Base-by-base conservation (phyloP, 53 echinoderm and acorn worm species). In the Actinopyga echinites region DNA sequence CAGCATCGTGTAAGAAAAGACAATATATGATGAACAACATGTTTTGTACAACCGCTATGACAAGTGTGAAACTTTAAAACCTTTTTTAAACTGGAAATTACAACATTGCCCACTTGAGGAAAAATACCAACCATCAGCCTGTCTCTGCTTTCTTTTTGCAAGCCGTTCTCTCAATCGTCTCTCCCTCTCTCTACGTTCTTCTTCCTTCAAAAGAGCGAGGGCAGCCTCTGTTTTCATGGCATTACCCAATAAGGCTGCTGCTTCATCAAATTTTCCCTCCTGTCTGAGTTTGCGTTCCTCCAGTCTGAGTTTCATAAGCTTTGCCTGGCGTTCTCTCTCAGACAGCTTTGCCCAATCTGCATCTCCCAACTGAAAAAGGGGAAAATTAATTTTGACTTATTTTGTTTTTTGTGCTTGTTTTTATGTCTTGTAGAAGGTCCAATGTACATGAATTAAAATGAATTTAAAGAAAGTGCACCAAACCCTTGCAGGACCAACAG, bases 191-290 rank as follows among this genome's bases (percentile, higher is more conserved):
- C 82, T 74, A 25, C 75, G 71, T 59, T 82, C 56, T 21, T 90
- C 86, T 25, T 86, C 90, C 83, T 86, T 86, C 8, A 90, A 42
- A 25, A 84, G 79, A 79, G 68, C 84, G 55, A 97, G 84, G 45
- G 99, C 92, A 21, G 79, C 73, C 57, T 92, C 89, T 29, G 99
- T 87, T 32, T 94, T 95, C 29, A 90, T 82, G 34, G 92, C 99
- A 55, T 97, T 94, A 13, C 99, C 99, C 25, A 97, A 85, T 55
- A 97, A 68, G 2, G 90, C 88, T 4, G 99, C 89, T 0, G 94
- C 99, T 79, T 97, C 99, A 25, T 97, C 99, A 24, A 92, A 60
- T 83, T 97, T 97, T 12, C 99, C 99, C 42, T 92, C 99, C 56
- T 94, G 81, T 25, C 99, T 81, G 20, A 97, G 89, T 17, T 90